These are phyloP conservation scores for Pseudomyrmex cubaensis DNA, from an alignment of 1,140 invertebrate genomes.

Conservation along the genomic window DNA sequence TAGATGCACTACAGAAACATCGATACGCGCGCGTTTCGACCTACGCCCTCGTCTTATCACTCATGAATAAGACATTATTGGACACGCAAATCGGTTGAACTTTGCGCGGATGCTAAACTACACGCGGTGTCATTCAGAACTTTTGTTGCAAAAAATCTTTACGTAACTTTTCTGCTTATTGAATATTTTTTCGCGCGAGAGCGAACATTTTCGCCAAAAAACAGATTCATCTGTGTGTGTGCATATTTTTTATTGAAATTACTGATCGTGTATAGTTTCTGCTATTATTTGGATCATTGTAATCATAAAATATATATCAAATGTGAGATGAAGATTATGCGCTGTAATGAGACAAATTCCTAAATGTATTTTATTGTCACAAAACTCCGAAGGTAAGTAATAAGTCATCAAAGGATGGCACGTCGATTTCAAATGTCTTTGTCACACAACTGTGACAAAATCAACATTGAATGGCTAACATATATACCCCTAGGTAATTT, in stretches of 20 bases:
- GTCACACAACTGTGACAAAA: too few relatives aligned
- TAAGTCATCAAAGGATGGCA: too few relatives aligned
- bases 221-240: background rate
- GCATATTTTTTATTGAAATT: background rate
- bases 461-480: too few relatives aligned
- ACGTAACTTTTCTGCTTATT: background rate
- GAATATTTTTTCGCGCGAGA: background rate
- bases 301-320: too few relatives aligned
- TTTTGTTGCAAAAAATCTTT: slow-evolving; percentile 20
- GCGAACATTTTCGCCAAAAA: background rate
- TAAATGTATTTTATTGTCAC: too few relatives aligned
- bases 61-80: slow-evolving; percentile 73
- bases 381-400: too few relatives aligned
- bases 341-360: too few relatives aligned
- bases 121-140: slow-evolving; percentile 39
- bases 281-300: background rate
- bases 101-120: slow-evolving; percentile 17
- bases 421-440: too few relatives aligned
- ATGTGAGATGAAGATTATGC: too few relatives aligned
- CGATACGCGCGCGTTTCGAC: slow-evolving; percentile 58
- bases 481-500: too few relatives aligned
- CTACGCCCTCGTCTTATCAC: slow-evolving; percentile 68
- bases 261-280: background rate
- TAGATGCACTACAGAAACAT: slow-evolving; percentile 55
- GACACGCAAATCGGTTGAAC: slow-evolving; percentile 19